A percentile compares a stretch with the other conserved stretches of the same genome.
phyloP scores from a whole-genome alignment of 2,113 vertebrate genomes.

The Mus musculus region DNA sequence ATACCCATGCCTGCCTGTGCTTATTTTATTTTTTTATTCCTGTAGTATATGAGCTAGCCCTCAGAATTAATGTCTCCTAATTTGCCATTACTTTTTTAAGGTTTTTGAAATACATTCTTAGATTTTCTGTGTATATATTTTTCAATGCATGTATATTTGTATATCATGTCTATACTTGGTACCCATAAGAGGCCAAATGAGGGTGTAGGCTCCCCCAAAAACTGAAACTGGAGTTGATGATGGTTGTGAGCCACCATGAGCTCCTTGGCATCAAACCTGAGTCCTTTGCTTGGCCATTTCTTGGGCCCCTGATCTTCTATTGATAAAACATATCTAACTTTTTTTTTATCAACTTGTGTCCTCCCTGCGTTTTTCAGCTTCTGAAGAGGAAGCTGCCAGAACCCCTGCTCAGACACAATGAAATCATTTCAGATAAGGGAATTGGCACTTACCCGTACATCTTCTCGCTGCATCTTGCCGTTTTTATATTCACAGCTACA shows the following conservation, averaged over 20 bases:
- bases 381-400: background rate
- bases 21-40: background rate
- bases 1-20: background rate
- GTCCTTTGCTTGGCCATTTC: background rate
- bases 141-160: background rate
- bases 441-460: background rate
- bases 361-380: background rate
- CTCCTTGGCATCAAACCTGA: background rate
- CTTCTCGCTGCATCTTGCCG: background rate
- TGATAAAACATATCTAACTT: background rate
- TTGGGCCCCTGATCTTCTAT: background rate
- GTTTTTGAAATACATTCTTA: background rate
- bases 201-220: background rate
- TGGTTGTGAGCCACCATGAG: background rate
- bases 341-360: background rate
- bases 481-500: constrained; percentile 49
- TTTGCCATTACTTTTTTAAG: background rate
- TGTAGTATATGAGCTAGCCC: background rate
- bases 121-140: background rate
- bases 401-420: background rate
- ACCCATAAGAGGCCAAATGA: background rate
- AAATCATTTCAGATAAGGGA: background rate
- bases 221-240: background rate
- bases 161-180: background rate
- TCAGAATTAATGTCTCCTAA: background rate